Conservation (phyloP, 2,888 invertebrate genomes). For the Eupithecia inturbata region DNA sequence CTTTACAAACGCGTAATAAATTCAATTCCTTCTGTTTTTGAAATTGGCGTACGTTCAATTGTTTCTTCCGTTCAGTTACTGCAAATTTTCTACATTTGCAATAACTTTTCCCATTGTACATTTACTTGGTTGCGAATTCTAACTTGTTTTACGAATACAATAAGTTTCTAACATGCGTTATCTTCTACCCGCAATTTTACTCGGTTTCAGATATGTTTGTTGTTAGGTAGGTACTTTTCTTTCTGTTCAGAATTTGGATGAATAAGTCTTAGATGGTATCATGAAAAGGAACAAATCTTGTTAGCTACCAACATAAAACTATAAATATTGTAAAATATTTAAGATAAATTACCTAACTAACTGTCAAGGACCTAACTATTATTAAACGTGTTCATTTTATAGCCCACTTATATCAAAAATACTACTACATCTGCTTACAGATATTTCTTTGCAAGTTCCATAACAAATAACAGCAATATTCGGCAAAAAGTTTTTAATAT, state of each 20-base stretch:
- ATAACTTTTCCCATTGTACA: slow-evolving; percentile 18
- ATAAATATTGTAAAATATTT: not conserved
- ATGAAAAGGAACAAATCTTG: not conserved
- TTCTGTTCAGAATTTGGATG: not conserved
- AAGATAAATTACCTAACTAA: no score
- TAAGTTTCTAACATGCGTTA: slow-evolving; percentile 12
- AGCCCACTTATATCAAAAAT: not conserved
- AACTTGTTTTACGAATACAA: slow-evolving; percentile 15
- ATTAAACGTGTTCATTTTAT: not conserved
- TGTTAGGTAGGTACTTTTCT: not conserved
- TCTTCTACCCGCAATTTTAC: slow-evolving; percentile 11
- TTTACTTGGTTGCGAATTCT: slow-evolving; percentile 3
- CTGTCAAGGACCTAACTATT: not conserved
- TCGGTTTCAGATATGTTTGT: not conserved
- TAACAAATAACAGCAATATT: slow-evolving; percentile 12
- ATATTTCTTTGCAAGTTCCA: not conserved
- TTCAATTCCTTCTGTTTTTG: slow-evolving; percentile 64
- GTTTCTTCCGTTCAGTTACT: slow-evolving; percentile 42
- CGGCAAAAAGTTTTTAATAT: slow-evolving; percentile 28
- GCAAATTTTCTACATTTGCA: slow-evolving; percentile 20
- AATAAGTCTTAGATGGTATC: not conserved
- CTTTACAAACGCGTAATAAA: slow-evolving; percentile 63
- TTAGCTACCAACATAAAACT: not conserved
- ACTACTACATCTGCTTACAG: not conserved
- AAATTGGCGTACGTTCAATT: slow-evolving; percentile 60